These are phyloP conservation scores for Holothuria scabra DNA, from an alignment of 53 echinoderm and acorn worm species.

Conservation along the genomic window DNA sequence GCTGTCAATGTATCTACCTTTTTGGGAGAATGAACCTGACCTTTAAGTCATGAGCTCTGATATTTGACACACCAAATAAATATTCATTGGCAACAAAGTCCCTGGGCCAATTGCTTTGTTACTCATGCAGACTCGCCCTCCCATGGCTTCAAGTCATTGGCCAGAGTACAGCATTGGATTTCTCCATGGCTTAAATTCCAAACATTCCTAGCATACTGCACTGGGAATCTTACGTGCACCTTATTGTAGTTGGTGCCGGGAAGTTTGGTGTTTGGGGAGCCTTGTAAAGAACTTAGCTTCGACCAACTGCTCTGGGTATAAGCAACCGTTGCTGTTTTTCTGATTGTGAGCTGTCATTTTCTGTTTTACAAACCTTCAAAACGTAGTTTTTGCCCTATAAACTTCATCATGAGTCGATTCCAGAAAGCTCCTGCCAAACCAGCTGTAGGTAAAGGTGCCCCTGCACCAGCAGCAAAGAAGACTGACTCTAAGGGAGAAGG, in stretches of 20 bases:
- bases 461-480: background rate
- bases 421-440: constrained; percentile 34
- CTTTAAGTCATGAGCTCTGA: constrained; percentile 38
- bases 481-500: background rate
- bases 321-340: constrained; percentile 6
- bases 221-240: constrained; percentile 31
- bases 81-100: constrained; percentile 12
- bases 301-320: constrained; percentile 10
- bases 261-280: constrained; percentile 20
- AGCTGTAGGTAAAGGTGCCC: constrained; percentile 19
- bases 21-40: constrained; percentile 35
- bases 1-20: constrained; percentile 28
- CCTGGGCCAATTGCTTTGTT: constrained; percentile 18
- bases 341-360: background rate
- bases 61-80: constrained; percentile 19
- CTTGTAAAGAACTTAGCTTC: constrained; percentile 25
- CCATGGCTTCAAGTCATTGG: constrained; percentile 51
- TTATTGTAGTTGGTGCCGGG: constrained; percentile 34
- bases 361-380: background rate
- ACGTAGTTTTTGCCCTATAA: background rate
- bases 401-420: constrained; percentile 42
- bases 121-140: constrained; percentile 35
- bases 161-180: constrained; percentile 25
- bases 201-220: constrained; percentile 27
- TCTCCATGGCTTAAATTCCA: constrained; percentile 43